Evolutionary conservation across 2,888 invertebrate genomes (phyloP), one percentile per base, ranked within the genome.

Genomic region (Fissipunctia ypsillon): DNA sequence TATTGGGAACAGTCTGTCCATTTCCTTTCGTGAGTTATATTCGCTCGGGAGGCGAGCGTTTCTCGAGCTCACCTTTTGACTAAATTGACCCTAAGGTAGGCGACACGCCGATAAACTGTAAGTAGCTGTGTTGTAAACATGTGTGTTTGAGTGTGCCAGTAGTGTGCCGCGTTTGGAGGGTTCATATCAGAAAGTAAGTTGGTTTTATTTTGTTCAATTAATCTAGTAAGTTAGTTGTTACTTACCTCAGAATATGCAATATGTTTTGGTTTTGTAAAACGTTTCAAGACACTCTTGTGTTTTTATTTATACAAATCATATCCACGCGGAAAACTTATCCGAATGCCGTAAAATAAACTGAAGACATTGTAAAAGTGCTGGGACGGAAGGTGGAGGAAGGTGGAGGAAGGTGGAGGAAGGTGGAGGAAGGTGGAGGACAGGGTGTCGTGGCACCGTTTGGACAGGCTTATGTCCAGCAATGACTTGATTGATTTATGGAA

Each of bases 11-110:
- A 73, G 14, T 60, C 56, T 60, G 67, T 64, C 59, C 67, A 80
- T 80, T 80, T 45, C 45, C 60, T 65, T 68, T 31, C 35, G 57
- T 64, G 59, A 73, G 67, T 84, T 68, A 80, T 63, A 59, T 38
- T 48, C 35, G 31, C 56, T 52, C 35, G 57, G 67, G 31, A 63
- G 41, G 56, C 63, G 43, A 66, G 56, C 52, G 56, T 70, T 78
- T 65, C 60, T 69, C 65, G 78, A 43, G 60, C 50, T 83, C 79
- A 79, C 79, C 79, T 79, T 77, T 79, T 54, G 84, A 79, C 80
- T 6, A 12, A 38, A 65, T 54, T 69, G 63, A 54, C 72, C 61
- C 41, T 16, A 28, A 54, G 61, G 78, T 57, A 78, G 45, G 45
- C 31, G 66, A 83, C 73, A 64, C 50, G 41, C 16, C 45, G 56